Base-by-base conservation (phyloP, 1,140 invertebrate species). In the Heliconius nattereri region DNA sequence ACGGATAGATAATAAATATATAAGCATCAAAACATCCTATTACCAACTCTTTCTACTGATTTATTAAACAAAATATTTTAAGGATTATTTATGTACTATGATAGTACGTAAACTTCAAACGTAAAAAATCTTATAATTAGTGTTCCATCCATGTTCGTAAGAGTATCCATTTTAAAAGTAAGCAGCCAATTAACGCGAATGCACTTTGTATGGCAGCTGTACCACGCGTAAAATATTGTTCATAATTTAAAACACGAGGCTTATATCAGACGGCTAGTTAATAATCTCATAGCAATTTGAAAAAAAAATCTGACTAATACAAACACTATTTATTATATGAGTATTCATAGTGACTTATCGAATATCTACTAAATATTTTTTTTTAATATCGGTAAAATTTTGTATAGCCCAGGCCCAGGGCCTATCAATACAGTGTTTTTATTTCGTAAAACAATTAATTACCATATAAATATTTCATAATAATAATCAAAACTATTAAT, bases 141-240 rank as follows among this genome's bases (percentile, higher is more conserved):
- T 29, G 60, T 16, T 6, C 60, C 60, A 66, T 29, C 60, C 60
- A 66, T 26, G 60, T 66, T 26, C 9, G 60, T 13, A 66, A 66
- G 5, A 29, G 26, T 66, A 66, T 66, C 54, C 13, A 66, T 66
- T 26, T 66, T 66, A 66, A 66, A 66, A 66, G 57, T 66, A 29
- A 23, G 11, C 13, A 13, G 60, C 26, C 60, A 66, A 66, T 66
- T 66, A 66, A 66, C 60, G 23, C 13, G 29, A 66, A 29, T 66
- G 60, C 26, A 66, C 23, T 66, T 66, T 66, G 60, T 66, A 66
- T 66, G 26, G 60, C 60, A 66, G 60, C 60, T 66, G 54, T 20
- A 52, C 49, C 16, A 52, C 1, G 49, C 7, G 49, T 57, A 57
- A 57, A 57, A 57, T 57, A 66, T 66, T 66, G 13, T 66, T 11